Evolutionary conservation across 2,113 vertebrate genomes (phyloP).

Genomic region (Calidris pygmaea): DNA sequence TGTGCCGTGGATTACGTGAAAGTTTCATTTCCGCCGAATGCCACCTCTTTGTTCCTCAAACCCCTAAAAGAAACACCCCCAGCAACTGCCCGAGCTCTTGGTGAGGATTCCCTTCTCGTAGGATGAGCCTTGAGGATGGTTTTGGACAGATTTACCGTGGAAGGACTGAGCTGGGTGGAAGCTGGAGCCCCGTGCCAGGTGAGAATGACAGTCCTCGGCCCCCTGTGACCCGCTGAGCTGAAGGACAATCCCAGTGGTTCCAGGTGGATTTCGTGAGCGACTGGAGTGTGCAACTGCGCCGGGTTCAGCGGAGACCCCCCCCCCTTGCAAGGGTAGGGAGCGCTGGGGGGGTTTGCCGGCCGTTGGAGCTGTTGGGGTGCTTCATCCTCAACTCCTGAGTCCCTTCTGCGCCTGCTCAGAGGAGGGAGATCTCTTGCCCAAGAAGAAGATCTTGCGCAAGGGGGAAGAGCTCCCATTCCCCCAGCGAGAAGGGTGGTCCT

Average conservation of each 20-base stretch:
- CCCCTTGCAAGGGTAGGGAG: accelerated
- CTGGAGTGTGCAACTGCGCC: accelerated
- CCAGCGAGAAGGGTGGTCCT: neutral
- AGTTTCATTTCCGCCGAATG: neutral
- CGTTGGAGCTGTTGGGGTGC: neutral
- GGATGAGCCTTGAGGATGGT: neutral
- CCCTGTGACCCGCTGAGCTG: accelerated
- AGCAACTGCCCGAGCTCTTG: neutral
- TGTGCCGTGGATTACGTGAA: neutral
- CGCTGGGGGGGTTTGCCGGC: neutral
- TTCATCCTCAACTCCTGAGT: neutral
- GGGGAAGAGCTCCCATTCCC: neutral
- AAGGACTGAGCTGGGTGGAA: neutral
- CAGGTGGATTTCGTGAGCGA: neutral
- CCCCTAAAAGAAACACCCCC: neutral
- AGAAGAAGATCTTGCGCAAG: neutral
- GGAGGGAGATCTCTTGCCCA: neutral
- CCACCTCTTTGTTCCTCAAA: neutral
- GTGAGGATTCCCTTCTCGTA: neutral
- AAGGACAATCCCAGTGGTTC: accelerated
- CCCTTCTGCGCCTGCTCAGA: neutral
- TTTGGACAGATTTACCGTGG: neutral
- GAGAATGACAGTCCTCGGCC: neutral
- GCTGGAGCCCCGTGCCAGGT: neutral
- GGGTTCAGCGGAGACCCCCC: neutral